These are phyloP conservation scores for Melanotaenia maccullochi DNA, from an alignment of 2,797 vertebrate species.

Conservation along the genomic window DNA sequence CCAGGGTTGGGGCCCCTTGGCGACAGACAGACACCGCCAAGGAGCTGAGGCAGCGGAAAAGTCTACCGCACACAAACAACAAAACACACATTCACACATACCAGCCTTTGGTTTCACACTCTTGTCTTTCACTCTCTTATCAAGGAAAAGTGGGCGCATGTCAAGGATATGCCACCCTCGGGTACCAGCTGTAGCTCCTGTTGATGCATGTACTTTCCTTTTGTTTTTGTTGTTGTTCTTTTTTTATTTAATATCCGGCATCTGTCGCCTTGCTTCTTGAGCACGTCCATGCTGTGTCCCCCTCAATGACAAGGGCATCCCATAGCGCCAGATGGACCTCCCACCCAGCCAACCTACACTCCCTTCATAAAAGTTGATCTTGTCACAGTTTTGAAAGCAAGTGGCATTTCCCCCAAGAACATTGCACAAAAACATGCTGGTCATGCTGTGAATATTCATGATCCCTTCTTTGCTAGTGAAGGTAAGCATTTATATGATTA, in stretches of 20 bases:
- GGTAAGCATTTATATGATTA: not conserved
- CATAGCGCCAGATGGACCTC: conserved; percentile 81
- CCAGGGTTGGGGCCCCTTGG: conserved; percentile 75
- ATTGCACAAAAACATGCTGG: conserved; percentile 45
- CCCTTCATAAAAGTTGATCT: conserved; percentile 69
- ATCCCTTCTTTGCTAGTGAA: not conserved
- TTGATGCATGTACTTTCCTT: conserved; percentile 37
- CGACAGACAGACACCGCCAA: conserved; percentile 68
- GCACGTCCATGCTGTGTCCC: conserved; percentile 70
- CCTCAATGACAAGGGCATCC: conserved; percentile 78
- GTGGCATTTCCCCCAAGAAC: conserved; percentile 41
- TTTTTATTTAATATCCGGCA: conserved; percentile 57
- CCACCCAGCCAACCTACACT: conserved; percentile 60
- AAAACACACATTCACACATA: conserved; percentile 42
- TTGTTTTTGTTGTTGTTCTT: conserved; percentile 24
- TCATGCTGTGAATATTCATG: conserved; percentile 47
- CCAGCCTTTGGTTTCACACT: conserved; percentile 46
- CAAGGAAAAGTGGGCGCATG: conserved; percentile 51
- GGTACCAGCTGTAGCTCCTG: conserved; percentile 73
- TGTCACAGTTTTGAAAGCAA: conserved; percentile 74
- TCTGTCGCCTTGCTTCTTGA: conserved; percentile 75
- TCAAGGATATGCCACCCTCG: conserved; percentile 70
- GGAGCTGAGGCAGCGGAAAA: conserved; percentile 79
- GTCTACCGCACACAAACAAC: conserved; percentile 47
- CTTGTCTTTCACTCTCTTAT: conserved; percentile 61